Evolutionary conservation across 2,888 invertebrate genomes (phyloP).

Genomic region (Heliconius ethilla): DNA sequence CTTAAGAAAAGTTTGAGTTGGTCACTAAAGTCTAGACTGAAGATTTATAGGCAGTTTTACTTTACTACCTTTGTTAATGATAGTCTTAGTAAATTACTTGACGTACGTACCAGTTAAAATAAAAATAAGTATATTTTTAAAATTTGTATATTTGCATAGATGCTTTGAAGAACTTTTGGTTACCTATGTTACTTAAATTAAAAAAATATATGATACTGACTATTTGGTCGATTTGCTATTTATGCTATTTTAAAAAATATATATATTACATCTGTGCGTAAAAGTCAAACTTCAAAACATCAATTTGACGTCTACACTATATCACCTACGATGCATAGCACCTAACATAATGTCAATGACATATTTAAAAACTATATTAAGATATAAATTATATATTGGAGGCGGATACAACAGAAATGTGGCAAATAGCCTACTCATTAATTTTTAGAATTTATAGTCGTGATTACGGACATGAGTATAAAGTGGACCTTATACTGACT

Average conservation of each 20-base stretch:
- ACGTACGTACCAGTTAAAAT: not conserved
- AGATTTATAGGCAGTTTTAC: not conserved
- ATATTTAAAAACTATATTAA: slow-evolving; percentile 5
- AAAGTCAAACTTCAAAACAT: not conserved
- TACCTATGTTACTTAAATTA: not conserved
- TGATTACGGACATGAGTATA: slow-evolving; percentile 70
- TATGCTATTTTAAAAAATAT: not conserved
- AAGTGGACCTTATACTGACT: slow-evolving; percentile 70
- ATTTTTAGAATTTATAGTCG: slow-evolving; percentile 67
- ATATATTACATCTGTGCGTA: not conserved
- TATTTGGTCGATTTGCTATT: not conserved
- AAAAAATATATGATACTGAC: not conserved
- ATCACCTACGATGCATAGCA: not conserved
- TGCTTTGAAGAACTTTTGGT: not conserved
- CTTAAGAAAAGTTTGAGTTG: not conserved
- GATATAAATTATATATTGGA: slow-evolving; percentile 11
- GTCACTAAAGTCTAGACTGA: not conserved
- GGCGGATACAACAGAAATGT: slow-evolving; percentile 61
- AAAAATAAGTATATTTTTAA: not conserved
- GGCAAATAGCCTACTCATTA: slow-evolving; percentile 76
- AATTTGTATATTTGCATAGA: not conserved
- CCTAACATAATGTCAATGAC: not conserved
- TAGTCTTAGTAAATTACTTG: not conserved
- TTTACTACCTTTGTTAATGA: not conserved
- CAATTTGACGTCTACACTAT: not conserved